Conservation (phyloP, 2,797 vertebrate genomes). For the Poeciliopsis presidionis region DNA sequence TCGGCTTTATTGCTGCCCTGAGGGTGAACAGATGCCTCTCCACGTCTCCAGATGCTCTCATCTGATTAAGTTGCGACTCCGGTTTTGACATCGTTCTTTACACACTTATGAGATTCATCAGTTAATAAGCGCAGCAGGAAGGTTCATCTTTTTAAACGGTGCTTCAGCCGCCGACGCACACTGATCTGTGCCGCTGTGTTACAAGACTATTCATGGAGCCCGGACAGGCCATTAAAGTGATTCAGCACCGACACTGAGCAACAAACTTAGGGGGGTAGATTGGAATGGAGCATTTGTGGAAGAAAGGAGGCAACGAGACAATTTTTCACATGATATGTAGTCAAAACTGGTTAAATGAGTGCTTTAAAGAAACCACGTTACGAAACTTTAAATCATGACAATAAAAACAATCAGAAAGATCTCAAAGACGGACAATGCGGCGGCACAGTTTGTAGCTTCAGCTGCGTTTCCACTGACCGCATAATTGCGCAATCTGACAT, state of each 20-base stretch:
- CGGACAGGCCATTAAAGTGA: slow-evolving; percentile 34
- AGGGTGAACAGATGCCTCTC: slow-evolving; percentile 52
- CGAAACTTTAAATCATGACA: neutral
- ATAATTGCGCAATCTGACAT: no score
- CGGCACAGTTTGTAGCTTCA: neutral
- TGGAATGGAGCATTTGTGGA: slow-evolving; percentile 22
- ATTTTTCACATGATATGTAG: slow-evolving; percentile 4
- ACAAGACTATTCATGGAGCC: slow-evolving; percentile 24
- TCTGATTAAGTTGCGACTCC: slow-evolving; percentile 33
- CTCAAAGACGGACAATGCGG: neutral
- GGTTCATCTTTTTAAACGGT: slow-evolving; percentile 26
- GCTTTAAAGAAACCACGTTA: neutral
- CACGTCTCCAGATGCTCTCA: slow-evolving; percentile 48
- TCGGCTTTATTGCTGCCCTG: slow-evolving; percentile 32
- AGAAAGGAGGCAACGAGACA: neutral
- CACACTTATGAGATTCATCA: slow-evolving; percentile 18
- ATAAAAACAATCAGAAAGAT: neutral
- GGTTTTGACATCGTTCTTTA: slow-evolving; percentile 23
- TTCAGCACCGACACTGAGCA: slow-evolving; percentile 38
- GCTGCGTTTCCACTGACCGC: no score
- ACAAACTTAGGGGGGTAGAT: slow-evolving; percentile 19
- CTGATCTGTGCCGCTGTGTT: slow-evolving; percentile 30
- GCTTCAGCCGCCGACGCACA: slow-evolving; percentile 20
- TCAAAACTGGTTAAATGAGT: neutral
- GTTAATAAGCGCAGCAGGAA: slow-evolving; percentile 35